Percentiles rank a stretch among this genome's conserved stretches.
Conservation (phyloP, 1,140 invertebrate species). For the Ostrea denselamellosa region DNA sequence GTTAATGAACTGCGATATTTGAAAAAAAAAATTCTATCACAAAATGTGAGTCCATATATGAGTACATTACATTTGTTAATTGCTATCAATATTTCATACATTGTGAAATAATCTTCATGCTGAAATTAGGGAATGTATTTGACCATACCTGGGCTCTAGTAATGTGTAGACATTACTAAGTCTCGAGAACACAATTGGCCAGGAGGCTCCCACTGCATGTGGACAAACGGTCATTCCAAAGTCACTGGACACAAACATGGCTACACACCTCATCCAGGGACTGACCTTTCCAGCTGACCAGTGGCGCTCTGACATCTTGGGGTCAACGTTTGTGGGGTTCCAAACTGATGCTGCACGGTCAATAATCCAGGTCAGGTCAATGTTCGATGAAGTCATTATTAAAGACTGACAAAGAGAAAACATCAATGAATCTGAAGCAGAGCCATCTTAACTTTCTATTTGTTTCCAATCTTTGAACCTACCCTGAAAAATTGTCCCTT, state of each 20-base stretch:
- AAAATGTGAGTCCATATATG: too few species aligned
- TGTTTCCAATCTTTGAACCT: too few species aligned
- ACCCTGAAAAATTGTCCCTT: too few species aligned
- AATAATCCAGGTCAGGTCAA: constrained; percentile 96
- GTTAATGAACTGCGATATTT: too few species aligned
- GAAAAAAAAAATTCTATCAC: too few species aligned
- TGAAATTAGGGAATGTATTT: too few species aligned
- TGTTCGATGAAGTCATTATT: constrained; percentile 81
- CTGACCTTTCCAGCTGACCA: constrained; percentile 72
- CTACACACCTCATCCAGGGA: constrained; percentile 92
- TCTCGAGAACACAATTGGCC: constrained; percentile 96
- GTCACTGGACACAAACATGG: constrained; percentile 87
- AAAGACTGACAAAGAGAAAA: constrained; percentile 66
- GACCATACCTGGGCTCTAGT: constrained; percentile 90
- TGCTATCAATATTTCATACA: too few species aligned
- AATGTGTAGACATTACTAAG: constrained; percentile 93
- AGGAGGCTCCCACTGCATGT: constrained; percentile 90
- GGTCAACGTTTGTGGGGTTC: constrained; percentile 80
- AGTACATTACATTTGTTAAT: too few species aligned
- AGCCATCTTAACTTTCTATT: too few species aligned
- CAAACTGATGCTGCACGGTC: constrained; percentile 94
- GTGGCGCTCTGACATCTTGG: constrained; percentile 63
- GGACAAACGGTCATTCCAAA: constrained; percentile 87
- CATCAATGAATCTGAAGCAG: not conserved
- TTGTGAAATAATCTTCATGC: too few species aligned